Evolutionary conservation across 2,888 invertebrate species (phyloP).

Genomic region (Rhagium mordax): DNA sequence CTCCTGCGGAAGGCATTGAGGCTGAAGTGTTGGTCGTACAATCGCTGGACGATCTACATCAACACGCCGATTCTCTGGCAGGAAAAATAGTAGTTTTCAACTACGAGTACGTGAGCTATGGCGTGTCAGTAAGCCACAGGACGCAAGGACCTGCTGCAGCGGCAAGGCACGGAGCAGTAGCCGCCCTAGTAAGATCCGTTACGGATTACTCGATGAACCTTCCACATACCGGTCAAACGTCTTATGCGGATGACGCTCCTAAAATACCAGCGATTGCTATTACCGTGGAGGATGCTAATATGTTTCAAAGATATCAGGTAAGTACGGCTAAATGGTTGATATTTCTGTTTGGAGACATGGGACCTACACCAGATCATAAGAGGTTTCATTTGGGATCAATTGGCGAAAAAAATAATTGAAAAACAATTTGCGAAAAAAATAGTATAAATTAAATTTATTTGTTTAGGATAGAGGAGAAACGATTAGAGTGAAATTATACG

Average conservation of each 20-base stretch:
- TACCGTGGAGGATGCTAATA: conserved; percentile 84
- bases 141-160: conserved; percentile 74
- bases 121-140: conserved; percentile 79
- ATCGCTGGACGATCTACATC: conserved; percentile 73
- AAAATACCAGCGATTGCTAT: conserved; percentile 84
- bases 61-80: conserved; percentile 5
- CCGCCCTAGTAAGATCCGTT: conserved; percentile 81
- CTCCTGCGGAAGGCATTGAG: conserved; percentile 79
- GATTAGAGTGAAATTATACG: conserved; percentile 75
- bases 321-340: too few relatives aligned
- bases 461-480: conserved; percentile 61
- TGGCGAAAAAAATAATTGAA: too few relatives aligned
- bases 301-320: conserved; percentile 74
- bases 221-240: conserved; percentile 84
- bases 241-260: conserved; percentile 73
- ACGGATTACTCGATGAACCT: conserved; percentile 84
- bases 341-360: background rate
- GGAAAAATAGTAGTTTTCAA: conserved; percentile 87
- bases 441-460: too few relatives aligned
- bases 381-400: too few relatives aligned
- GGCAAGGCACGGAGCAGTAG: conserved; percentile 82
- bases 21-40: conserved; percentile 81
- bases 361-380: too few relatives aligned
- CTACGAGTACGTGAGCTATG: conserved; percentile 78
- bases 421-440: too few relatives aligned